These are phyloP conservation scores for Drosophila paucipuncta DNA, from an alignment of 2,888 invertebrate species.

Conservation along the genomic window DNA sequence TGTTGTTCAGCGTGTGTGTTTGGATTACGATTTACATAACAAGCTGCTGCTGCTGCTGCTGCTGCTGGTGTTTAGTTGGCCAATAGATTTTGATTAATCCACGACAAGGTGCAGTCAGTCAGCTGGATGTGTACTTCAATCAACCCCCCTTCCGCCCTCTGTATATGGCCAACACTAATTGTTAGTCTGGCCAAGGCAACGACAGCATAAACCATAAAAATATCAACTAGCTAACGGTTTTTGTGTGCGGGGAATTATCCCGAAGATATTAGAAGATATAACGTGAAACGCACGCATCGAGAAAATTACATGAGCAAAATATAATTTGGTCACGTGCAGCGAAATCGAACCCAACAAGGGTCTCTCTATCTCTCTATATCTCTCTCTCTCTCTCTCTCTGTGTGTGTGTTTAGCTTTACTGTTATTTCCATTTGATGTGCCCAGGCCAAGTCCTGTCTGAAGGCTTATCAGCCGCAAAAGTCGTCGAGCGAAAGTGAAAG, in stretches of 20 bases:
- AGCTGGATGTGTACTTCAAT: slow-evolving; percentile 3
- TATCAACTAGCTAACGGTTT: slow-evolving; percentile 37
- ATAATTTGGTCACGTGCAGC: slow-evolving; percentile 74
- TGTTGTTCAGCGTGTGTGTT: background rate
- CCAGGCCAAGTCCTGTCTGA: slow-evolving; percentile 12
- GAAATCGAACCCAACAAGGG: slow-evolving; percentile 51
- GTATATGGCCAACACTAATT: slow-evolving; percentile 49
- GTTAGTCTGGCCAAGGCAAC: slow-evolving; percentile 52
- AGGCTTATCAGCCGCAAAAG: slow-evolving; percentile 74
- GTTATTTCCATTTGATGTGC: slow-evolving; percentile 60
- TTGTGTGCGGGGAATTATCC: slow-evolving; percentile 3
- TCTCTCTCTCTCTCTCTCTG: background rate
- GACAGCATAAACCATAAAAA: slow-evolving; percentile 53
- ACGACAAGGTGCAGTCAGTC: slow-evolving; percentile 17
- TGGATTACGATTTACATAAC: slow-evolving; percentile 43
- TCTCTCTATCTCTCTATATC: background rate
- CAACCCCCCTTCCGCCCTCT: background rate
- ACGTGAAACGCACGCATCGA: slow-evolving; percentile 30
- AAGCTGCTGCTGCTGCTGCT: slow-evolving; percentile 18
- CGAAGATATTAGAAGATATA: slow-evolving; percentile 7
- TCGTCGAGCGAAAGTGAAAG: slow-evolving; percentile 25
- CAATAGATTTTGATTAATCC: slow-evolving; percentile 60
- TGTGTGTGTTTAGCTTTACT: slow-evolving; percentile 45
- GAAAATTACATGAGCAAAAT: slow-evolving; percentile 33
- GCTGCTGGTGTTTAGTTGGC: slow-evolving; percentile 5